Evolutionary conservation across 2,797 vertebrate species (phyloP).

Genomic region (Sebastes paucispinis): DNA sequence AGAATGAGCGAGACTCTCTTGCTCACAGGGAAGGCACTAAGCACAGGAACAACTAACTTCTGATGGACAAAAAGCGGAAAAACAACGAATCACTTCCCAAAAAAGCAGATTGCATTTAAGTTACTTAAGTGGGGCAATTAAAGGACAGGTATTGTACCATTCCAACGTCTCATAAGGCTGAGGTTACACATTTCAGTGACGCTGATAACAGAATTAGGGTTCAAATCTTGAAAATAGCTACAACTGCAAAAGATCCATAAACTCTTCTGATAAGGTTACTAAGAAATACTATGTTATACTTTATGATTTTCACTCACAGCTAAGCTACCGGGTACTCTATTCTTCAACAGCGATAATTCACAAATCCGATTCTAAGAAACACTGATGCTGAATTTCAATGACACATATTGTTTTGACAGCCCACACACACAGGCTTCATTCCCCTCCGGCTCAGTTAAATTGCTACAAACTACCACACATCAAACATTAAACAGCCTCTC

Average conservation of each 20-base stretch:
- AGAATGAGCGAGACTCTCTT: constrained; percentile 54
- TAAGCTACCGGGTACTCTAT: background rate
- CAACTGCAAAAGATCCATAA: background rate
- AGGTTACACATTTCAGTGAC: background rate
- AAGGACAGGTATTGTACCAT: background rate
- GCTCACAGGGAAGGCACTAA: constrained; percentile 5
- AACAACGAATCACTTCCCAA: background rate
- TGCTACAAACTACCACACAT: constrained; percentile 31
- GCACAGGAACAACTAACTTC: background rate
- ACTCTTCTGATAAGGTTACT: background rate
- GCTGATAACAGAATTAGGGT: background rate
- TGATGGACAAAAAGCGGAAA: background rate
- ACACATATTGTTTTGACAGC: constrained; percentile 1
- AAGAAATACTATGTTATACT: background rate
- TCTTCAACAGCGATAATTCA: background rate
- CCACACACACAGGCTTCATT: background rate
- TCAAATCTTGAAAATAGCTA: background rate
- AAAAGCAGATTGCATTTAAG: background rate
- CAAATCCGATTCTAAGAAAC: background rate
- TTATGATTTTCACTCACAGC: background rate
- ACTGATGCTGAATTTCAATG: background rate
- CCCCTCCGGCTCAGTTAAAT: constrained; percentile 20
- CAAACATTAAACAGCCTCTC: constrained; percentile 33
- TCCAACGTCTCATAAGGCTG: background rate
- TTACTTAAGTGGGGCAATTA: background rate